phyloP scores from a whole-genome alignment of 2,888 invertebrate species.

The Drosophila mayaguana region DNA sequence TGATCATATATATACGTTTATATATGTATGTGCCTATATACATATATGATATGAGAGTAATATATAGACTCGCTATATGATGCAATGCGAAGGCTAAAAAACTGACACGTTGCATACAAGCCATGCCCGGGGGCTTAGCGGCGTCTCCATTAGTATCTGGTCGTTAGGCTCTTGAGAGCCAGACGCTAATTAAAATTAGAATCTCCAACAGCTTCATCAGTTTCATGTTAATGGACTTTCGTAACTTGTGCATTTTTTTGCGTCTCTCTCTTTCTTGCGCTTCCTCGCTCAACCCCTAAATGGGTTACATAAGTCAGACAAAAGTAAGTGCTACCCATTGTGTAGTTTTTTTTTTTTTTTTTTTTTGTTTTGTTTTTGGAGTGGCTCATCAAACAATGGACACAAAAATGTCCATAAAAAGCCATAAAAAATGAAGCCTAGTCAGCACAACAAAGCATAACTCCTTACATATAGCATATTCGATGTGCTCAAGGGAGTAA shows the following conservation, averaged over 20 bases:
- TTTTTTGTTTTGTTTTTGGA: slow-evolving; percentile 10
- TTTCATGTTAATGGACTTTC: slow-evolving; percentile 67
- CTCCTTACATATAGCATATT: background rate
- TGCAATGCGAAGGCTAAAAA: slow-evolving; percentile 73
- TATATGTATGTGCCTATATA: too few species aligned
- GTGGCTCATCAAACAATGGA: slow-evolving; percentile 28
- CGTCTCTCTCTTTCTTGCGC: background rate
- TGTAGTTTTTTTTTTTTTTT: background rate
- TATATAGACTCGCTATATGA: slow-evolving; percentile 30
- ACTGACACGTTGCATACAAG: slow-evolving; percentile 53
- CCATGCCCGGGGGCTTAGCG: background rate
- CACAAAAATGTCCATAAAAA: slow-evolving; percentile 21
- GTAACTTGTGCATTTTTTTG: slow-evolving; percentile 38
- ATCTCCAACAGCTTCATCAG: slow-evolving; percentile 36
- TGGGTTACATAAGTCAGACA: slow-evolving; percentile 61
- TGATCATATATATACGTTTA: too few species aligned
- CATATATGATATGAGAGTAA: background rate
- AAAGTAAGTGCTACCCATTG: slow-evolving; percentile 30
- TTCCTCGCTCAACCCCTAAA: slow-evolving; percentile 12
- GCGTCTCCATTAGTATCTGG: slow-evolving; percentile 68
- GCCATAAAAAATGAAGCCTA: background rate
- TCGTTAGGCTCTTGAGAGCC: slow-evolving; percentile 49
- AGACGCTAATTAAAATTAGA: slow-evolving; percentile 58
- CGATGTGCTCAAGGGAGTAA: background rate
- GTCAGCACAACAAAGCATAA: background rate